Conservation (phyloP, 2,888 invertebrate species). For the Eumacrocentrus americanus region DNA sequence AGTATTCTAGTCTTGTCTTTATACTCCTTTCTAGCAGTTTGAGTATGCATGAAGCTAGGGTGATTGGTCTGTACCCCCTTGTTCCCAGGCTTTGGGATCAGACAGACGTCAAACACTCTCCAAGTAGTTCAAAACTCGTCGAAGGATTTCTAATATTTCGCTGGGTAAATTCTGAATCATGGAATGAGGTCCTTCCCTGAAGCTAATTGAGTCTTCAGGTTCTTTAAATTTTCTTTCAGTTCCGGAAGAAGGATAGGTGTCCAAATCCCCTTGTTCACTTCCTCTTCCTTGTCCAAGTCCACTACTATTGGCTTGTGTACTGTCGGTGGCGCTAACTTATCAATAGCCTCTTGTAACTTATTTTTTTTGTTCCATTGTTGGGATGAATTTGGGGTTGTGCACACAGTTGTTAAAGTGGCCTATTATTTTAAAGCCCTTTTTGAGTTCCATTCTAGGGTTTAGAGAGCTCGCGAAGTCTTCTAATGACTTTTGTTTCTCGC, state of each 20-base stretch:
- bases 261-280: too few species aligned
- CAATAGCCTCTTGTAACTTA: too few species aligned
- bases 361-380: too few species aligned
- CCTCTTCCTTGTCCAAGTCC: not conserved
- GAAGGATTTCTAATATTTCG: constrained; percentile 11
- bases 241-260: too few species aligned
- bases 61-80: constrained; percentile 16
- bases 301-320: not conserved
- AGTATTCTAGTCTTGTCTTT: constrained; percentile 23
- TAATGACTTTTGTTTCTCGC: too few species aligned
- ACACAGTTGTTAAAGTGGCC: too few species aligned
- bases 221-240: too few species aligned
- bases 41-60: constrained; percentile 10
- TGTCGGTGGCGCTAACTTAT: too few species aligned
- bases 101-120: constrained; percentile 18
- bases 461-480: too few species aligned
- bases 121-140: constrained; percentile 16
- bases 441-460: too few species aligned
- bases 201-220: constrained; percentile 4
- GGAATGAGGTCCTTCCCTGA: constrained; percentile 1
- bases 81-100: constrained; percentile 22
- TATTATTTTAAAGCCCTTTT: too few species aligned
- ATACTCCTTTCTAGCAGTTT: constrained; percentile 26
- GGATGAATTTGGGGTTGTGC: too few species aligned
- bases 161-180: constrained; percentile 16